These are phyloP conservation scores for Apteryx mantelli DNA, from an alignment of 2,113 vertebrate species.

Conservation along the genomic window DNA sequence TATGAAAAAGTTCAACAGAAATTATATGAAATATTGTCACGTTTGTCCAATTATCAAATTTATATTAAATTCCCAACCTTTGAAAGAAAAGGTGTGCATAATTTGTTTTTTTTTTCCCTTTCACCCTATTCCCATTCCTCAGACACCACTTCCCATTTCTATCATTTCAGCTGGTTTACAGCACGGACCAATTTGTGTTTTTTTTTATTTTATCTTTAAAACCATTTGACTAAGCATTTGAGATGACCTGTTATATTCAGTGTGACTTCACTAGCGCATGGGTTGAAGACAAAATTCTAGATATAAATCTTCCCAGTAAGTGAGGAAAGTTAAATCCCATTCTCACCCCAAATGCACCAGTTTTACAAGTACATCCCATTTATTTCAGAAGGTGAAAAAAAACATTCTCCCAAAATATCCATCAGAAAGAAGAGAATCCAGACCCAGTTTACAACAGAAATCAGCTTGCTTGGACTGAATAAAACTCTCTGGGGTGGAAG, in stretches of 20 bases:
- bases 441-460: neutral
- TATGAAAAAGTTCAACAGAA: neutral
- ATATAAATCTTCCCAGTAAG: neutral
- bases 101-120: neutral
- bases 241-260: neutral
- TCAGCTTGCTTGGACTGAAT: neutral
- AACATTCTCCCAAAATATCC: neutral
- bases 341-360: neutral
- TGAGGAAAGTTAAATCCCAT: neutral
- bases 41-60: neutral
- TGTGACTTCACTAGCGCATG: neutral
- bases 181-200: neutral
- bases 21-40: neutral
- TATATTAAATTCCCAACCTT: neutral
- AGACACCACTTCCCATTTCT: too few species aligned
- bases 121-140: neutral
- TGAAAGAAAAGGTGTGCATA: neutral
- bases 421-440: neutral
- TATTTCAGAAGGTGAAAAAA: neutral
- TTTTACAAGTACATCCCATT: neutral
- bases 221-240: neutral
- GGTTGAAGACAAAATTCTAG: neutral
- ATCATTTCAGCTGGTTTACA: neutral
- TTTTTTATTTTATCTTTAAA: neutral
- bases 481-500: neutral